Evolutionary conservation across 2,113 vertebrate genomes (phyloP).

Genomic region (Pyrgilauda ruficollis): DNA sequence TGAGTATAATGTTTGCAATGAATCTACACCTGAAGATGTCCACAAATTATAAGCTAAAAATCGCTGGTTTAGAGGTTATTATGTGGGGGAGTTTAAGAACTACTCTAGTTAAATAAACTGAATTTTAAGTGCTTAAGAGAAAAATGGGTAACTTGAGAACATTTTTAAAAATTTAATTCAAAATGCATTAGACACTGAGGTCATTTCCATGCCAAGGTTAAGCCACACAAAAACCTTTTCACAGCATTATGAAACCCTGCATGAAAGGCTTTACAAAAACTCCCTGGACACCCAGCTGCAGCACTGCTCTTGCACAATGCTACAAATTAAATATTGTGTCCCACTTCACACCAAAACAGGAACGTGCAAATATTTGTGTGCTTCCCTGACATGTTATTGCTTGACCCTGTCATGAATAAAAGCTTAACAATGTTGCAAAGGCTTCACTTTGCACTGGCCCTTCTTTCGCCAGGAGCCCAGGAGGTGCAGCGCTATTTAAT

Average conservation of each 20-base stretch:
- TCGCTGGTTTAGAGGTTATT: not conserved
- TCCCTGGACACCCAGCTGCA: not conserved
- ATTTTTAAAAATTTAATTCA: not conserved
- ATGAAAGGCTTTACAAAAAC: not conserved
- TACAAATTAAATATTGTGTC: not conserved
- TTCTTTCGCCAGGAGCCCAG: not conserved
- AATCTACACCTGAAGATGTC: not conserved
- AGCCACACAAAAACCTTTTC: not conserved
- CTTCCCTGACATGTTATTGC: not conserved
- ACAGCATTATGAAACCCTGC: not conserved
- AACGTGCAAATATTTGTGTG: not conserved
- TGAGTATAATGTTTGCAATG: fast-evolving
- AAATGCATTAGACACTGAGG: not conserved
- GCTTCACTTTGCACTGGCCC: not conserved
- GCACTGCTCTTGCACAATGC: not conserved
- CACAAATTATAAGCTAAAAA: not conserved
- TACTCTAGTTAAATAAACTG: not conserved
- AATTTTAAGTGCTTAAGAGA: not conserved
- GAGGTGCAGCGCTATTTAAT: not conserved
- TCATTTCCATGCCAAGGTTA: not conserved
- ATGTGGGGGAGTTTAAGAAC: not conserved
- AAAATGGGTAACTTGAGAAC: not conserved
- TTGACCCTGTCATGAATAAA: not conserved
- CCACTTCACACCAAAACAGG: not conserved
- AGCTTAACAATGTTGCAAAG: not conserved